These are phyloP conservation scores for Pogonomyrmex californicus DNA, from an alignment of 1,140 invertebrate genomes.

Conservation along the genomic window DNA sequence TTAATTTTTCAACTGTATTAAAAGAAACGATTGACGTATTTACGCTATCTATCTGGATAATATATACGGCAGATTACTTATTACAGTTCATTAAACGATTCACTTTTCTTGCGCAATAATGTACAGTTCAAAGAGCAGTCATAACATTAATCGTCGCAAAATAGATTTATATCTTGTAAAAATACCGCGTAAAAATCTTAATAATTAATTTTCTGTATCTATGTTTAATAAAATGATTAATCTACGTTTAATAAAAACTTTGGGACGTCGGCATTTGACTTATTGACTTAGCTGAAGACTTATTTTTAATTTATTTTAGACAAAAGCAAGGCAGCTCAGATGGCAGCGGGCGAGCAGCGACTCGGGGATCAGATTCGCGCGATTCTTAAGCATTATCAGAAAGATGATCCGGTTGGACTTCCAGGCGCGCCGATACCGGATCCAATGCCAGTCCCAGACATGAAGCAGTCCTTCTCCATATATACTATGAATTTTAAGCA, in stretches of 20 bases:
- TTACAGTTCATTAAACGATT: constrained; percentile 8
- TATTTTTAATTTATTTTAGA: background rate
- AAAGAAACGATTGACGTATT: background rate
- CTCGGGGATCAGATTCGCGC: constrained; percentile 91
- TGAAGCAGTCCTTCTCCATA: constrained; percentile 91
- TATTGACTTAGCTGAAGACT: background rate
- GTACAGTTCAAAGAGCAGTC: constrained; percentile 27
- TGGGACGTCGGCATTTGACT: background rate
- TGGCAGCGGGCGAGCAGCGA: constrained; percentile 88
- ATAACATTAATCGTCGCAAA: background rate
- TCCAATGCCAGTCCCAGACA: constrained; percentile 92
- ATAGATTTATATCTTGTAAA: background rate
- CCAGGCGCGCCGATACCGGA: constrained; percentile 93
- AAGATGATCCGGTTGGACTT: constrained; percentile 92
- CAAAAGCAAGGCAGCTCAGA: constrained; percentile 68
- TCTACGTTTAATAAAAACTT: background rate
- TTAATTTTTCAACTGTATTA: background rate
- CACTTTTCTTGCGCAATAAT: constrained; percentile 35
- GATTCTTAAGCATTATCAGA: constrained; percentile 94
- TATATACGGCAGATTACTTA: background rate
- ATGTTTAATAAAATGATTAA: no score
- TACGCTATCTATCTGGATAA: background rate
- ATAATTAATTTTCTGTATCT: background rate
- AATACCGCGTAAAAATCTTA: background rate
- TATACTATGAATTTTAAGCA: constrained; percentile 91